A percentile compares a stretch with the other conserved stretches of the same genome.
phyloP scores from a whole-genome alignment of 2,888 invertebrate species.

The Pheosia gnoma region DNA sequence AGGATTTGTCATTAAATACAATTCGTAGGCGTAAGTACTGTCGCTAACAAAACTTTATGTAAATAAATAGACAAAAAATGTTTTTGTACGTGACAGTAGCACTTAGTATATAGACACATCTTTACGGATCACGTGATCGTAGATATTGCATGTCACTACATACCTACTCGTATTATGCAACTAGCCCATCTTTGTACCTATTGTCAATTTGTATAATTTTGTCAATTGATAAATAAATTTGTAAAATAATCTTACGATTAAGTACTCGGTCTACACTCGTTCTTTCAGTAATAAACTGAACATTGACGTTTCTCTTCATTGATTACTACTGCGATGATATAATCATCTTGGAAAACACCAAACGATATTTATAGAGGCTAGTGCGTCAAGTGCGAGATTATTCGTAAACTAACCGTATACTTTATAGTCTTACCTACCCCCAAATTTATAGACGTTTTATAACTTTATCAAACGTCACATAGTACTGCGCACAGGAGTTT shows the following conservation, averaged over 20 bases:
- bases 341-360: too few relatives aligned
- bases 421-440: too few relatives aligned
- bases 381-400: too few relatives aligned
- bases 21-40: slow-evolving; percentile 23
- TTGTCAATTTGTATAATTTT: slow-evolving; percentile 25
- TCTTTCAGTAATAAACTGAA: slow-evolving; percentile 38
- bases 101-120: slow-evolving; percentile 14
- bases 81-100: slow-evolving; percentile 15
- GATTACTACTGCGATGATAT: neutral
- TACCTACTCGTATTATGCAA: neutral
- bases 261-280: slow-evolving; percentile 19
- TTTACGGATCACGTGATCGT: slow-evolving; percentile 16
- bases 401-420: too few relatives aligned
- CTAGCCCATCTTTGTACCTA: neutral
- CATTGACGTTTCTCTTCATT: slow-evolving; percentile 2
- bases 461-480: too few relatives aligned
- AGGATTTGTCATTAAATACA: slow-evolving; percentile 18
- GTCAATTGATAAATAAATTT: slow-evolving; percentile 53
- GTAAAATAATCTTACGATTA: slow-evolving; percentile 1
- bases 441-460: too few relatives aligned
- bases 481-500: too few relatives aligned
- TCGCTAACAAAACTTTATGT: slow-evolving; percentile 12
- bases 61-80: neutral
- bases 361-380: too few relatives aligned
- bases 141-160: slow-evolving; percentile 24